Evolutionary conservation across 2,888 invertebrate genomes (phyloP).

Genomic region (Alsophila aescularia): DNA sequence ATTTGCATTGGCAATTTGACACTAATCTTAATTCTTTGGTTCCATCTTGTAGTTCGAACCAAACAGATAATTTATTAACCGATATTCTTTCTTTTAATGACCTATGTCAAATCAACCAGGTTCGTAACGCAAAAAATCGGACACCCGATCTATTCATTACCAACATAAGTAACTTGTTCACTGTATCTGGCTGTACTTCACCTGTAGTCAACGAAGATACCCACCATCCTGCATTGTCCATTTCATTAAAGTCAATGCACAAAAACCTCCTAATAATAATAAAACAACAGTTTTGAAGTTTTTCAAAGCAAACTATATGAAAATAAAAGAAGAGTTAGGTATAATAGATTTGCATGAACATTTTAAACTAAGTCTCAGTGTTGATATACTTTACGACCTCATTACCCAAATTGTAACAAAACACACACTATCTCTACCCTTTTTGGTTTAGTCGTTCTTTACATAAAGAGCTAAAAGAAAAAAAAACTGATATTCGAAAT

Average conservation of each 20-base stretch:
- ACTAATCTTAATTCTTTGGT: neutral
- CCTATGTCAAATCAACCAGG: neutral
- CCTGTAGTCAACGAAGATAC: neutral
- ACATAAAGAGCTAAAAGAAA: too few relatives aligned
- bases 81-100: neutral
- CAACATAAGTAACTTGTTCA: neutral
- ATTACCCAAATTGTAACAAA: too few relatives aligned
- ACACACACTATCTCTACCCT: too few relatives aligned
- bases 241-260: too few relatives aligned
- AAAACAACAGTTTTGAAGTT: neutral
- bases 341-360: neutral
- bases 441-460: too few relatives aligned
- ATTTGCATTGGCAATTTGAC: neutral
- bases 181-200: neutral
- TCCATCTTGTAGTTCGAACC: neutral
- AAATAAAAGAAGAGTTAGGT: neutral
- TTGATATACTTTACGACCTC: too few relatives aligned
- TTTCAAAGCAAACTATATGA: neutral
- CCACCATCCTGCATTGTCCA: neutral
- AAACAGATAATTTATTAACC: neutral
- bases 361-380: too few relatives aligned
- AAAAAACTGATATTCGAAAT: too few relatives aligned
- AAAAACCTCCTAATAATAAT: neutral
- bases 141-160: neutral
- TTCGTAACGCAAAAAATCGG: neutral